These are phyloP conservation scores for Thereva nobilitata DNA, from an alignment of 2,888 invertebrate species.

Conservation along the genomic window DNA sequence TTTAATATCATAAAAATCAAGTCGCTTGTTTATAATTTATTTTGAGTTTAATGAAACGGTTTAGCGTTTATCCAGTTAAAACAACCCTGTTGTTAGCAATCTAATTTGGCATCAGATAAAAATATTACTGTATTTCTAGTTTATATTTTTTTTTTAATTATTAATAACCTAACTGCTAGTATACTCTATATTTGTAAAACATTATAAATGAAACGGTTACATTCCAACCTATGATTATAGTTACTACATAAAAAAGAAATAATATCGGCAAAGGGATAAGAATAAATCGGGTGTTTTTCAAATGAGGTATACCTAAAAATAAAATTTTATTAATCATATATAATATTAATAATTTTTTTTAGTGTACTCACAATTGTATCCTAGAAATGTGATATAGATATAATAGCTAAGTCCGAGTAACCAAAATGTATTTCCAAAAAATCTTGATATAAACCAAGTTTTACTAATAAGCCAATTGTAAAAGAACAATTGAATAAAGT, in stretches of 20 bases:
- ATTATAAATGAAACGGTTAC: slow-evolving; percentile 78
- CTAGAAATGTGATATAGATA: slow-evolving; percentile 94
- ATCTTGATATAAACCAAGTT: slow-evolving; percentile 75
- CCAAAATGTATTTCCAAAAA: slow-evolving; percentile 94
- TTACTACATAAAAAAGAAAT: slow-evolving; percentile 75
- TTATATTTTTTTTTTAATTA: background rate
- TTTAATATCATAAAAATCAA: too few species aligned
- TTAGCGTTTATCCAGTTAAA: too few species aligned
- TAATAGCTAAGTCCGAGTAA: slow-evolving; percentile 88
- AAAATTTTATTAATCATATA: slow-evolving; percentile 40
- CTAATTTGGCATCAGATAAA: too few species aligned
- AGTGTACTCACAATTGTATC: slow-evolving; percentile 82
- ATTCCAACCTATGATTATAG: slow-evolving; percentile 80
- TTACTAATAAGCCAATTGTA: slow-evolving; percentile 80
- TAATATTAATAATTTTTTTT: slow-evolving; percentile 17
- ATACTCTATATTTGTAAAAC: slow-evolving; percentile 82
- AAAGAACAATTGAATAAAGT: slow-evolving; percentile 88
- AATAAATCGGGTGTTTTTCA: slow-evolving; percentile 83
- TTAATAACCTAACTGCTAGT: slow-evolving; percentile 56
- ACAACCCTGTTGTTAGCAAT: too few species aligned
- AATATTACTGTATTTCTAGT: too few species aligned
- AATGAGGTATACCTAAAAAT: slow-evolving; percentile 78
- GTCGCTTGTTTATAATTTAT: too few species aligned
- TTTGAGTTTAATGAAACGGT: too few species aligned
- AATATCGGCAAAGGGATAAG: slow-evolving; percentile 82